These are phyloP conservation scores for Taurulus bubalis DNA, from an alignment of 2,113 vertebrate genomes.

Conservation along the genomic window DNA sequence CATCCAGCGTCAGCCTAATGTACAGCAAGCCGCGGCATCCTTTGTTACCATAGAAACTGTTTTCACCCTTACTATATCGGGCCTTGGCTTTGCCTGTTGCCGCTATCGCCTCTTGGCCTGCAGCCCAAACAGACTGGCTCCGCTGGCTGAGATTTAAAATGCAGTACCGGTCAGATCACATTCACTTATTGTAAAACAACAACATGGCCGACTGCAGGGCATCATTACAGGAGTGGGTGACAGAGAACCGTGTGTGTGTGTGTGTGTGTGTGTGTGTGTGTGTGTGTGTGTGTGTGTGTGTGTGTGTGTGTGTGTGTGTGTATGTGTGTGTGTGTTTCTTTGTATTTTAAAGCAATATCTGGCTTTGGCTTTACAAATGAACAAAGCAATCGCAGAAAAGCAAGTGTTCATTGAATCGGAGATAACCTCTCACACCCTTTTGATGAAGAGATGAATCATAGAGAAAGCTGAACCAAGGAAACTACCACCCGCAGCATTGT, in stretches of 20 bases:
- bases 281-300: no score
- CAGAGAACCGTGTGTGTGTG: not conserved
- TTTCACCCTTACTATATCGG: not conserved
- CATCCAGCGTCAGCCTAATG: not conserved
- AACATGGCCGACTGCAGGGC: not conserved
- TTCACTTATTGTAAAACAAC: conserved; percentile 16
- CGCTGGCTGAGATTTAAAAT: conserved; percentile 10
- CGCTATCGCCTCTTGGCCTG: not conserved
- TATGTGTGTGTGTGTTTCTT: not conserved
- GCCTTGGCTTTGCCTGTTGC: conserved; percentile 13
- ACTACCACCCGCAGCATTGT: not conserved
- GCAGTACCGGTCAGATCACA: not conserved
- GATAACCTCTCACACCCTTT: not conserved
- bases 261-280: not conserved
- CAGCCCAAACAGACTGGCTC: not conserved
- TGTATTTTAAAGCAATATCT: not conserved
- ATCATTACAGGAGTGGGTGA: not conserved
- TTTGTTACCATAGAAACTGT: conserved; percentile 46
- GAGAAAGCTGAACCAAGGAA: not conserved
- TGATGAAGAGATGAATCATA: not conserved
- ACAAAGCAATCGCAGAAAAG: not conserved
- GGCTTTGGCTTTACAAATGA: not conserved
- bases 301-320: conserved; percentile 1
- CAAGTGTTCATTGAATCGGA: not conserved
- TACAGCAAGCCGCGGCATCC: conserved; percentile 22